Conservation (phyloP, 1,140 invertebrate genomes). For the Drosophila kikkawai region DNA sequence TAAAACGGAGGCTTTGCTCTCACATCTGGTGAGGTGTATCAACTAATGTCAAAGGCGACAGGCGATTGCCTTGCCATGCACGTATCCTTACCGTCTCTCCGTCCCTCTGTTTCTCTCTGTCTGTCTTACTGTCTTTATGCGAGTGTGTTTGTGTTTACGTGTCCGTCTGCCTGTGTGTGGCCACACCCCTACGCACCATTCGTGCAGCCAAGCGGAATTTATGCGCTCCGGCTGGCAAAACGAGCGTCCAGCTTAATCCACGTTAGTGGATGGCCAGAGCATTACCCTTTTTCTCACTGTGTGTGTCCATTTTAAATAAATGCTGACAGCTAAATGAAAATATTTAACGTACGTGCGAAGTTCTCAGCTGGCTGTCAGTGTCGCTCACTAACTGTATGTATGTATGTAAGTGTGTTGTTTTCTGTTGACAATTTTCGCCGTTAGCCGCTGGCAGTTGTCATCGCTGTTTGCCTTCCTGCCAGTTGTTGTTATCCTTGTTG, state of each 20-base stretch:
- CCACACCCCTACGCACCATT: constrained; percentile 32
- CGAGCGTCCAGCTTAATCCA: constrained; percentile 9
- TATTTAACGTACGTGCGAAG: constrained; percentile 74
- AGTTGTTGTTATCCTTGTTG: constrained; percentile 35
- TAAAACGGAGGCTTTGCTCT: constrained; percentile 35
- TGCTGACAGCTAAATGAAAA: constrained; percentile 79
- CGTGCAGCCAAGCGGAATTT: constrained; percentile 42
- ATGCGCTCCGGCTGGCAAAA: constrained; percentile 15
- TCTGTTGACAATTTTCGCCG: constrained; percentile 36
- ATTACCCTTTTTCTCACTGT: constrained; percentile 14
- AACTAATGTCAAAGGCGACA: constrained; percentile 48
- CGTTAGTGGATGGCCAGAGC: background rate
- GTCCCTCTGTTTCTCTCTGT: constrained; percentile 9
- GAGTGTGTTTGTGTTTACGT: constrained; percentile 4
- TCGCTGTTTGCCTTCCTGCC: constrained; percentile 43
- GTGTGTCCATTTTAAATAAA: constrained; percentile 73
- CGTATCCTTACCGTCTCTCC: constrained; percentile 15
- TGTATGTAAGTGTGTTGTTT: constrained; percentile 46
- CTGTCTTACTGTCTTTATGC: background rate
- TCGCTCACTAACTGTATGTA: constrained; percentile 7
- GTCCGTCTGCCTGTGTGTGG: constrained; percentile 2
- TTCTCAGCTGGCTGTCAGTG: constrained; percentile 49
- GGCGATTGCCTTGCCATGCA: constrained; percentile 32
- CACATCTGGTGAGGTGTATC: constrained; percentile 51
- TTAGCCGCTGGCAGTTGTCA: constrained; percentile 51